Evolutionary conservation across 1,140 invertebrate genomes (phyloP).

Genomic region (Solenopsis fugax): DNA sequence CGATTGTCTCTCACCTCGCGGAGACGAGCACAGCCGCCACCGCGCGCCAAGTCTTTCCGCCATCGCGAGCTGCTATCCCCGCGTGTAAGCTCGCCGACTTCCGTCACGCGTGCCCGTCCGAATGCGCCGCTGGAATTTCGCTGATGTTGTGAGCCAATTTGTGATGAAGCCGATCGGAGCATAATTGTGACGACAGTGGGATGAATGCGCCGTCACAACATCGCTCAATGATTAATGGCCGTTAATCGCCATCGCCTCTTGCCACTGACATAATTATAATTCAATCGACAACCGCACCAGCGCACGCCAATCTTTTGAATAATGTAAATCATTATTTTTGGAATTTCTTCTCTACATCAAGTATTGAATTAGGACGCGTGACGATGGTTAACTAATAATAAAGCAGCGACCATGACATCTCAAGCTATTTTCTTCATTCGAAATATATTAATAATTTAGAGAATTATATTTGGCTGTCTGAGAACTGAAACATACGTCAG

Average conservation of each 20-base stretch:
- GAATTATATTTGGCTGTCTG: slow-evolving; percentile 32
- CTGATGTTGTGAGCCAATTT: background rate
- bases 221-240: background rate
- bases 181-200: slow-evolving; percentile 11
- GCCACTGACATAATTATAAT: background rate
- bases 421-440: slow-evolving; percentile 16
- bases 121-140: background rate
- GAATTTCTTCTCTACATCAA: background rate
- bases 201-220: background rate
- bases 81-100: slow-evolving; percentile 23
- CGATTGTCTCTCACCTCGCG: slow-evolving; percentile 4
- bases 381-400: background rate
- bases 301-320: background rate
- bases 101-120: background rate
- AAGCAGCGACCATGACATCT: background rate
- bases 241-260: background rate
- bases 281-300: background rate
- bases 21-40: background rate
- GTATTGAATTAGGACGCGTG: background rate
- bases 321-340: background rate
- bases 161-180: background rate
- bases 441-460: slow-evolving; percentile 29
- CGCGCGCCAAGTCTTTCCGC: background rate
- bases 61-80: slow-evolving; percentile 38
- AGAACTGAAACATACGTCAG: background rate